Evolutionary conservation across 2,888 invertebrate species (phyloP).

Genomic region (Hirtodrosophila trivittata): DNA sequence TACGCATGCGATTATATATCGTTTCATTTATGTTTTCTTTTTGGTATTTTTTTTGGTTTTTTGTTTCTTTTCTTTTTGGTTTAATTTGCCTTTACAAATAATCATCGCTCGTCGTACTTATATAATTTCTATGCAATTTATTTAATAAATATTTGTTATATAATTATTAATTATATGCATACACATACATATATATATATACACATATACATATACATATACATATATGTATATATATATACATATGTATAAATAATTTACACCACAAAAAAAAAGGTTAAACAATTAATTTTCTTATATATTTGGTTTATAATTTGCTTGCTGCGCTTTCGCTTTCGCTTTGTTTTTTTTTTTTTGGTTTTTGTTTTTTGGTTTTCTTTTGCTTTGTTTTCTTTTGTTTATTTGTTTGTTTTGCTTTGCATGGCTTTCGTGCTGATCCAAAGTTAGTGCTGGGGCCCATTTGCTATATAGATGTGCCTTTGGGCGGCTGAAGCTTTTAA

Average conservation of each 20-base stretch:
- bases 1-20: slow-evolving; percentile 75
- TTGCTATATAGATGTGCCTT: slow-evolving; percentile 35
- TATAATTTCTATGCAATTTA: slow-evolving; percentile 68
- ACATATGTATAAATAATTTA: slow-evolving; percentile 44
- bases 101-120: slow-evolving; percentile 57
- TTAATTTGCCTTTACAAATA: slow-evolving; percentile 59
- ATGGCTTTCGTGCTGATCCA: slow-evolving; percentile 50
- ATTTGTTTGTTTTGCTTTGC: slow-evolving; percentile 22
- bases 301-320: slow-evolving; percentile 14
- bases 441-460: slow-evolving; percentile 42
- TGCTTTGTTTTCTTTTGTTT: slow-evolving; percentile 13
- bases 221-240: slow-evolving; percentile 37
- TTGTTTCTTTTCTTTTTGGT: slow-evolving; percentile 15
- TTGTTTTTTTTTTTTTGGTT: slow-evolving; percentile 11
- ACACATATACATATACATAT: slow-evolving; percentile 21
- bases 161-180: slow-evolving; percentile 52
- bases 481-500: slow-evolving; percentile 43
- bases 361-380: slow-evolving; percentile 20
- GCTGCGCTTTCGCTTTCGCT: slow-evolving; percentile 11
- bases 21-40: slow-evolving; percentile 27
- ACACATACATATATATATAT: slow-evolving; percentile 40
- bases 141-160: slow-evolving; percentile 68
- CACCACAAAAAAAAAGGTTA: slow-evolving; percentile 48
- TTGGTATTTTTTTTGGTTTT: slow-evolving; percentile 13
- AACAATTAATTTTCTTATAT: slow-evolving; percentile 41